These are phyloP conservation scores for Phaethon lepturus DNA, from an alignment of 2,113 vertebrate genomes.

Conservation along the genomic window DNA sequence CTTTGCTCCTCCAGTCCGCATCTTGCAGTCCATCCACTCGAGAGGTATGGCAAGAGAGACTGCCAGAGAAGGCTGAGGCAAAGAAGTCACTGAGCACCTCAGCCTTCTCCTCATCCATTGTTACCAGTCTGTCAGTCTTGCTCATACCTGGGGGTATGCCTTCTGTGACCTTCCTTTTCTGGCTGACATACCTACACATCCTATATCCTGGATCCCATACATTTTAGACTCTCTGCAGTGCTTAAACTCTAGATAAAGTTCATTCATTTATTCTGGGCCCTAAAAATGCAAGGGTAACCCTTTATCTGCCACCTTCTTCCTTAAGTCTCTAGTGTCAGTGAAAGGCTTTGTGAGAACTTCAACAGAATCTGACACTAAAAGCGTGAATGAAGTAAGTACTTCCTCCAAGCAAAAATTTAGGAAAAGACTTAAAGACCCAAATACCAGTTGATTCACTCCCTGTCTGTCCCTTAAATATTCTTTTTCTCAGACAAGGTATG, in stretches of 20 bases:
- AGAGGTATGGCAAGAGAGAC: no score
- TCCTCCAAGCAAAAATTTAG: neutral
- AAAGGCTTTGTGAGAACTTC: neutral
- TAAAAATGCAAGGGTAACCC: neutral
- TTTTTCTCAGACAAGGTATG: neutral
- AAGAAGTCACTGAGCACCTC: no score
- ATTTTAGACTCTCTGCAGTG: neutral
- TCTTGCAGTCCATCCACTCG: no score
- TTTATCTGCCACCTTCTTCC: neutral
- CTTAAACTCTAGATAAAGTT: neutral
- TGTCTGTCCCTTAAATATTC: neutral
- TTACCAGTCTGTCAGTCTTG: no score
- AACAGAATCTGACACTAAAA: neutral
- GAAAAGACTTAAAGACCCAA: neutral
- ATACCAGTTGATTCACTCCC: neutral
- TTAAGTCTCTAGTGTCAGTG: neutral
- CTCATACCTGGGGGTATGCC: no score
- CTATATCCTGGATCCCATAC: neutral
- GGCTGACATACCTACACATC: neutral
- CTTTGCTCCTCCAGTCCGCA: no score
- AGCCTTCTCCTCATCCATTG: no score
- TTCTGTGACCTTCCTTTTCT: no score
- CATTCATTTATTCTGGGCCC: neutral
- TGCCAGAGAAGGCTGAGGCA: no score
- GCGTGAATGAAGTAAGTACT: neutral